Conservation (phyloP, 1,140 invertebrate genomes). For the Diorhabda elongata region DNA sequence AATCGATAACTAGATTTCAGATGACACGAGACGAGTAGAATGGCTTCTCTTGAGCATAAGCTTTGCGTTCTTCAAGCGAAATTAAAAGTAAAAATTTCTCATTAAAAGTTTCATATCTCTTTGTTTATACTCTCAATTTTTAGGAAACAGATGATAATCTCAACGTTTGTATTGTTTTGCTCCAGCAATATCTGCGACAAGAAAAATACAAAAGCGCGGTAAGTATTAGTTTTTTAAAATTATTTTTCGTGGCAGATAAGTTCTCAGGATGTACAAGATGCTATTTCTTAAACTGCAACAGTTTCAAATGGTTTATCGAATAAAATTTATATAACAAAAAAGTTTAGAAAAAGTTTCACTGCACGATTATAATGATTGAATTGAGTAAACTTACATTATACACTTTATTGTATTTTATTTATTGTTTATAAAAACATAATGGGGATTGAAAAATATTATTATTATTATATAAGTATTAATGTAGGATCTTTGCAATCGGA, state of each 20-base stretch:
- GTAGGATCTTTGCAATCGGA: no score
- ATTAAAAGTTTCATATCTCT: background rate
- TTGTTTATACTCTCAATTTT: conserved; percentile 17
- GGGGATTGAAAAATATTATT: no score
- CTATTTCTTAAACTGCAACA: no score
- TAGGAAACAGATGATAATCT: conserved; percentile 37
- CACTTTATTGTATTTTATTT: no score
- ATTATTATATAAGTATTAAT: no score
- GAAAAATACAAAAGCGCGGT: conserved; percentile 21
- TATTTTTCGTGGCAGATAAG: background rate
- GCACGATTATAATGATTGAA: no score
- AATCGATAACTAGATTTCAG: conserved; percentile 32
- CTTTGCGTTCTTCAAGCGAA: conserved; percentile 33
- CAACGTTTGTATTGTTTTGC: conserved; percentile 35
- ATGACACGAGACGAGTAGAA: conserved; percentile 37
- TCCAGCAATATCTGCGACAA: conserved; percentile 36
- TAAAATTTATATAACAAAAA: no score
- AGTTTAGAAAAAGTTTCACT: no score
- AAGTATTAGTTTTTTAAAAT: background rate
- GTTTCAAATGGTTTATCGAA: no score
- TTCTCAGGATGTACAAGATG: no score
- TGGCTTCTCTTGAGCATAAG: conserved; percentile 35
- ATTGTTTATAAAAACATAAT: no score
- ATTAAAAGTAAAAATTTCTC: conserved; percentile 29
- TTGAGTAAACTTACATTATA: no score